Evolutionary conservation across 2,797 vertebrate genomes (phyloP), one percentile per base, ranked within the genome.

Genomic region (Erethizon dorsatum): DNA sequence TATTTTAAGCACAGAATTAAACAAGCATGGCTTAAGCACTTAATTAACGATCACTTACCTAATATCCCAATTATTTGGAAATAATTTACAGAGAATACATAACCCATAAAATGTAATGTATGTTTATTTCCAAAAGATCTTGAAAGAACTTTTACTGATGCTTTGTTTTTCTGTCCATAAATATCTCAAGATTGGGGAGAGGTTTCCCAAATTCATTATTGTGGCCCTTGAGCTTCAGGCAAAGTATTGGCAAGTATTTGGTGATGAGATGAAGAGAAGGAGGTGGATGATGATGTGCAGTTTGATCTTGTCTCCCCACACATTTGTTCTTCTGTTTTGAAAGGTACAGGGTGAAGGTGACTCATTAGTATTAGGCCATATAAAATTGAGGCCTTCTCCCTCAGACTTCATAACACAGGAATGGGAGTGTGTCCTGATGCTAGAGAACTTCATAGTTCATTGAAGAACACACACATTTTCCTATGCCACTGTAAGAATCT

Each of bases 241-340:
- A 94, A 87, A 59, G 24, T 96, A 88, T 79, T n/a, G 91, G 52
- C 93, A 94, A 92, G 90, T 69, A 90, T 82, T 56, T 88, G 45
- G 86, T 69, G 22, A 83, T 50, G 67, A 82, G 45, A 83, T 69
- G 31, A 59, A 31, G 12, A 75, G 31, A 47, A 57, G 56, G 18
- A 57, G 20, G 2, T 9, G 57, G 63, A 85, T 77, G 91, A 73
- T 56, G 47, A 83, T 63, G 10, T 28, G 90, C 41, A 75, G 90
- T 92, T 91, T 67, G 65, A 57, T 83, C 56, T 63, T 78, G 5
- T 63, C 50, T 97, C 18, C 89, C n/a, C 18, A 89, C n/a, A 89
- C 67, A 1, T 69, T 92, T 84, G 24, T 57, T 63, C 1, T 0
- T 85, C 6, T 90, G 90, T 33, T 69, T 77, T 84, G 47, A 57